Conservation (phyloP, 2,797 vertebrate genomes). For the Smutsia gigantea region DNA sequence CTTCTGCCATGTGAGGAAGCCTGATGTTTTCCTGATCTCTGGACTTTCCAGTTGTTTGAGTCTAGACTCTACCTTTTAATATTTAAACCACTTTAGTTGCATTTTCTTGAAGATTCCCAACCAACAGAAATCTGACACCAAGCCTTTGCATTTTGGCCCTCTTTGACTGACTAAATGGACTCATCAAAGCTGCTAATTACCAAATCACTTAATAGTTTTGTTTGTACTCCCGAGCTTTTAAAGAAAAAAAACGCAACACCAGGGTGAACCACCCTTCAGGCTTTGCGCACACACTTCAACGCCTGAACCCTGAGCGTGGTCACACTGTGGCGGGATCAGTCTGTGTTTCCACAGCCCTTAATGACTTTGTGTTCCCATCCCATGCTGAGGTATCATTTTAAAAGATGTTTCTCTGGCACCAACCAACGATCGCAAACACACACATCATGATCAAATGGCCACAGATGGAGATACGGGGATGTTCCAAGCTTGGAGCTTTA, state of each 20-base stretch:
- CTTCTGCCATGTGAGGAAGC: not conserved
- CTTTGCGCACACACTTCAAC: not conserved
- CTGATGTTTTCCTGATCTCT: not conserved
- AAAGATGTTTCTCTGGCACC: not conserved
- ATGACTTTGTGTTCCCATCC: not conserved
- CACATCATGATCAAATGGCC: not conserved
- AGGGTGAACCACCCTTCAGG: accelerated
- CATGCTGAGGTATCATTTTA: not conserved
- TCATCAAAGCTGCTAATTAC: not conserved
- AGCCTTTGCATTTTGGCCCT: not conserved
- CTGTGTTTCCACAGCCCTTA: not conserved
- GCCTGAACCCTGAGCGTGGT: not conserved
- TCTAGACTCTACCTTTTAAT: not conserved
- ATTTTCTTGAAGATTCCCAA: not conserved
- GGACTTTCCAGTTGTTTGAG: not conserved
- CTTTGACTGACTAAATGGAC: not conserved
- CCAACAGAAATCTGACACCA: not conserved
- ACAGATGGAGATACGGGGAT: not conserved
- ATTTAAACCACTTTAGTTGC: not conserved
- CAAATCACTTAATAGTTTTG: not conserved
- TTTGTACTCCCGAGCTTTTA: not conserved
- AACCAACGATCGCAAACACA: not conserved
- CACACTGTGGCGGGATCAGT: not conserved
- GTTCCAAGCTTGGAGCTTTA: not conserved
- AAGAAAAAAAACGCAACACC: not conserved